Evolutionary conservation across 2,797 vertebrate genomes (phyloP).

Genomic region (Hapalemur alaotrensis): DNA sequence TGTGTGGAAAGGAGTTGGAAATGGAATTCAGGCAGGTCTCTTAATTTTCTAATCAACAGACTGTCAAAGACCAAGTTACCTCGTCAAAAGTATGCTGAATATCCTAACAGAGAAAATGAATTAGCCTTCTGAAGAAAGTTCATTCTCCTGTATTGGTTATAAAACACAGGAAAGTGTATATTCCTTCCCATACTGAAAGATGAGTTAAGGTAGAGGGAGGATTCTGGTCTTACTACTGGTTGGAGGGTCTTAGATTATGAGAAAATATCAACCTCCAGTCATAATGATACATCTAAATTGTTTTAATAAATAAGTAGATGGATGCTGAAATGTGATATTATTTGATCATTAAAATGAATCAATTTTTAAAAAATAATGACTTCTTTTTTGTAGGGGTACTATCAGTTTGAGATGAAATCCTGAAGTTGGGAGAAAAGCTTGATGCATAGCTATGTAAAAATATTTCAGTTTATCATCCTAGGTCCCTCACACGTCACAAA

Average conservation of each 20-base stretch:
- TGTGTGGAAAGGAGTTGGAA: background rate
- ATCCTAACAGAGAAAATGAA: constrained; percentile 16
- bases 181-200: background rate
- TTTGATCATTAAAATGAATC: background rate
- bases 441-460: background rate
- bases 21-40: background rate
- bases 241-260: background rate
- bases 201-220: background rate
- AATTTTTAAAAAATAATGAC: background rate
- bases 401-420: background rate
- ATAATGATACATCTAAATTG: background rate
- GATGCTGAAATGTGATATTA: background rate
- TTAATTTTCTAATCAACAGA: constrained; percentile 31
- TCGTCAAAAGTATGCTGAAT: background rate
- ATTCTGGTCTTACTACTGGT: background rate
- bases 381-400: background rate
- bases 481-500: constrained; percentile 15
- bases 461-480: constrained; percentile 1
- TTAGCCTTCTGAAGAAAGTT: background rate
- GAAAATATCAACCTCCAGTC: background rate
- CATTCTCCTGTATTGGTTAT: background rate
- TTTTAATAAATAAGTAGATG: background rate
- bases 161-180: background rate
- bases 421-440: background rate
- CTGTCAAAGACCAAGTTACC: background rate